Conservation (phyloP, 2,888 invertebrate genomes). For the Harpagoxenus sublaevis region DNA sequence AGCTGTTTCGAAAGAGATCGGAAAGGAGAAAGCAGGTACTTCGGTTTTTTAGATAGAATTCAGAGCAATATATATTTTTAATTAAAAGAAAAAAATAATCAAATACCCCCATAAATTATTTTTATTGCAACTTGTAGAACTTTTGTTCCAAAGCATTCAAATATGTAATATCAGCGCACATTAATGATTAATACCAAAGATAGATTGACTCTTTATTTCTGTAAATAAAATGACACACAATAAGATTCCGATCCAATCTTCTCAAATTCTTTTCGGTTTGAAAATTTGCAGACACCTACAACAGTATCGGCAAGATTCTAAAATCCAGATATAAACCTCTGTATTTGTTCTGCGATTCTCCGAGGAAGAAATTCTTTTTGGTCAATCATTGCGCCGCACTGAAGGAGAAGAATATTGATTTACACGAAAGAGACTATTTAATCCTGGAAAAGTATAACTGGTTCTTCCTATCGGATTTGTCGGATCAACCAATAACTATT, state of each 20-base stretch:
- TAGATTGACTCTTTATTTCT: neutral
- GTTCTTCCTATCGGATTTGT: conserved; percentile 55
- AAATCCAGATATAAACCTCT: conserved; percentile 72
- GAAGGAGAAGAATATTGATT: neutral
- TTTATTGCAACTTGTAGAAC: neutral
- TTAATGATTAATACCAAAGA: neutral
- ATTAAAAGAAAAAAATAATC: neutral
- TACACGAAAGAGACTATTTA: conserved; percentile 49
- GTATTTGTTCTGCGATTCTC: conserved; percentile 77
- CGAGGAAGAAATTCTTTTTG: conserved; percentile 73
- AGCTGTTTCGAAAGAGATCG: neutral
- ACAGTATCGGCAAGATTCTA: conserved; percentile 58
- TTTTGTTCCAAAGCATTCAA: neutral
- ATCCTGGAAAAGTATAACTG: conserved; percentile 70
- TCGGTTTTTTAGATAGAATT: neutral
- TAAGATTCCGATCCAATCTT: neutral
- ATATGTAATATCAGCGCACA: neutral
- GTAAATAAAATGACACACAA: neutral
- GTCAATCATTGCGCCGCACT: conserved; percentile 64
- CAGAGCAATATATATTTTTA: neutral
- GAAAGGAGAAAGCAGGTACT: conserved; percentile 25
- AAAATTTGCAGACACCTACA: conserved; percentile 51
- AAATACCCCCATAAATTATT: neutral
- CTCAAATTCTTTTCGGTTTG: neutral
- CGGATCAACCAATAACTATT: conserved; percentile 39